Conservation (phyloP, 2,113 vertebrate species). For the Osmerus eperlanus region DNA sequence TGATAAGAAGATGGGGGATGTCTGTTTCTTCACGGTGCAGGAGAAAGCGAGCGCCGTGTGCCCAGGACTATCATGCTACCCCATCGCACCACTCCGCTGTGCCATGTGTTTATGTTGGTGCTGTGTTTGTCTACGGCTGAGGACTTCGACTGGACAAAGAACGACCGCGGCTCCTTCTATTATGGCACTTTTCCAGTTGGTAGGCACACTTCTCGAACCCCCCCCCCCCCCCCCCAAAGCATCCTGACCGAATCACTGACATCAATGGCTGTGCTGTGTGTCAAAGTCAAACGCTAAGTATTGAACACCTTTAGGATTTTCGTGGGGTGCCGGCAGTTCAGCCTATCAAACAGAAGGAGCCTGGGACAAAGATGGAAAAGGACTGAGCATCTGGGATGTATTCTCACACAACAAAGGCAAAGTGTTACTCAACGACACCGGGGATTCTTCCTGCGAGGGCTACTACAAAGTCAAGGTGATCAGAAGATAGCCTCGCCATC, state of each 20-base stretch:
- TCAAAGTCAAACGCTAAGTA: neutral
- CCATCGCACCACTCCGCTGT: conserved; percentile 39
- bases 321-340: conserved; percentile 91
- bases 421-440: conserved; percentile 76
- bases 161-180: conserved; percentile 85
- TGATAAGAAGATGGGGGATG: too few species aligned
- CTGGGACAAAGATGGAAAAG: conserved; percentile 93
- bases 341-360: conserved; percentile 95
- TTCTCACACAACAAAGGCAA: conserved; percentile 83
- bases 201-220: conserved; percentile 48
- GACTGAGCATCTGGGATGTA: conserved; percentile 89
- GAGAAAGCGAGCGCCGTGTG: conserved; percentile 44
- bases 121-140: conserved; percentile 68
- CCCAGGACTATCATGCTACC: conserved; percentile 63
- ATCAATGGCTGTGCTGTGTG: too few species aligned
- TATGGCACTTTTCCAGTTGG: conserved; percentile 89
- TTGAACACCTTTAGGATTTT: conserved; percentile 75
- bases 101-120: conserved; percentile 74
- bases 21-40: too few species aligned
- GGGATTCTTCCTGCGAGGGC: conserved; percentile 82
- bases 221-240: too few species aligned
- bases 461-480: conserved; percentile 88
- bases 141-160: conserved; percentile 82
- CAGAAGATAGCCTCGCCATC: neutral
- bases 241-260: neutral